Evolutionary conservation across 2,113 vertebrate genomes (phyloP).

Genomic region (Elanoides forficatus): DNA sequence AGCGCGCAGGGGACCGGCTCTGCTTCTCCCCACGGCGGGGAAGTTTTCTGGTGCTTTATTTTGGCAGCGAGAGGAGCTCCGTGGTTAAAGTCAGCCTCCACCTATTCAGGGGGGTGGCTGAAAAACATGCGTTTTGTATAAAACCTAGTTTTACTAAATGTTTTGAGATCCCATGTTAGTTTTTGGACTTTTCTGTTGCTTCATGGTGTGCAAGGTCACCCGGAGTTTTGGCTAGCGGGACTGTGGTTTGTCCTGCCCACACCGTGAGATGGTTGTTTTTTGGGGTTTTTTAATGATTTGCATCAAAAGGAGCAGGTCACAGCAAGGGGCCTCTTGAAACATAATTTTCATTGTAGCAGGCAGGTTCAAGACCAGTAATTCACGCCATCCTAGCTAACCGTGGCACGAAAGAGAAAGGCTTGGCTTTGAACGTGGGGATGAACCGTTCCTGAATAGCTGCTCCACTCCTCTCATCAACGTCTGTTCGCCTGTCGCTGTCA

Average conservation of each 20-base stretch:
- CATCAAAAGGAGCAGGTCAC: no score
- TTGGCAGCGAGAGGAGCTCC: neutral
- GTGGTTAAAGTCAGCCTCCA: fast-evolving
- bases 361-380: neutral
- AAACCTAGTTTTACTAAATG: neutral
- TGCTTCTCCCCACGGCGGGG: fast-evolving
- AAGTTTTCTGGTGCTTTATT: neutral
- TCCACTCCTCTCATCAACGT: neutral
- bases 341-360: fast-evolving
- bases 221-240: fast-evolving
- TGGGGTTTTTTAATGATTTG: neutral
- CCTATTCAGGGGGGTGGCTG: neutral
- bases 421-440: fast-evolving
- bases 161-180: neutral
- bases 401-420: neutral
- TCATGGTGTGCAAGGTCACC: fast-evolving
- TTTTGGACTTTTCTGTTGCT: neutral
- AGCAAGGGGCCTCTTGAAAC: fast-evolving
- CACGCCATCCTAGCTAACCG: fast-evolving
- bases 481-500: fast-evolving
- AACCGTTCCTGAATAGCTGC: neutral
- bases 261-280: fast-evolving
- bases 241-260: neutral
- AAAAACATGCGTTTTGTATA: fast-evolving
- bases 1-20: fast-evolving